Percentiles rank a stretch among this genome's conserved stretches.
These are phyloP conservation scores for Strix uralensis DNA, from an alignment of 2,113 vertebrate genomes.

Conservation along the genomic window DNA sequence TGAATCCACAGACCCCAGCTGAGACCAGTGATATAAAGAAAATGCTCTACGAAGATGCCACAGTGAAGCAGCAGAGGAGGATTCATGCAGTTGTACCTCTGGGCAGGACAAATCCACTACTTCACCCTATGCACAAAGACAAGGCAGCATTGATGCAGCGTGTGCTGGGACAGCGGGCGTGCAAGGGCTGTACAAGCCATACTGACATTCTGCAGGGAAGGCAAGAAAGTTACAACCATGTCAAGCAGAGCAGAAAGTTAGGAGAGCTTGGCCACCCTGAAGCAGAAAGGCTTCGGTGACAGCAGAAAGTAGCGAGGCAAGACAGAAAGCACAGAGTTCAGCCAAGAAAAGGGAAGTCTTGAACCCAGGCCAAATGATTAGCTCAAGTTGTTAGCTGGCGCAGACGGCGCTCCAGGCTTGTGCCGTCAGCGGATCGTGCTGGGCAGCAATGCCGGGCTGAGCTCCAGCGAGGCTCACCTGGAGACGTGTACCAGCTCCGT, in stretches of 20 bases:
- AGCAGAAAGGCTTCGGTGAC: neutral
- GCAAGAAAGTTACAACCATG: neutral
- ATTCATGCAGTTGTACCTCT: neutral
- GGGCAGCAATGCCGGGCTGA: neutral
- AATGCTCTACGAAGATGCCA: rapidly evolving
- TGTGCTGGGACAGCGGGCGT: neutral
- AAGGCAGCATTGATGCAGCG: rapidly evolving
- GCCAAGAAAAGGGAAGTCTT: neutral
- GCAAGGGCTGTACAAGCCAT: neutral
- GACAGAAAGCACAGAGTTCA: neutral
- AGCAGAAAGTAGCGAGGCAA: neutral
- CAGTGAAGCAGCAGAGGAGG: neutral
- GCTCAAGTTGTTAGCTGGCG: neutral
- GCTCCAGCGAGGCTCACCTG: neutral
- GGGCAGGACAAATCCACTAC: neutral
- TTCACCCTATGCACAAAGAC: rapidly evolving
- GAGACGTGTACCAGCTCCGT: rapidly evolving
- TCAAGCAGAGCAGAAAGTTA: neutral
- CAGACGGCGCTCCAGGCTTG: rapidly evolving
- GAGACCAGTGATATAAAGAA: neutral
- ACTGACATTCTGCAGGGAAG: neutral
- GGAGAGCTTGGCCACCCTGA: neutral
- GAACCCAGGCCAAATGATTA: neutral
- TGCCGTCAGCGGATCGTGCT: rapidly evolving
- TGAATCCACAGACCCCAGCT: rapidly evolving